Base-by-base conservation (phyloP, 2,888 invertebrate genomes). In the Tetrapedia diversipes region DNA sequence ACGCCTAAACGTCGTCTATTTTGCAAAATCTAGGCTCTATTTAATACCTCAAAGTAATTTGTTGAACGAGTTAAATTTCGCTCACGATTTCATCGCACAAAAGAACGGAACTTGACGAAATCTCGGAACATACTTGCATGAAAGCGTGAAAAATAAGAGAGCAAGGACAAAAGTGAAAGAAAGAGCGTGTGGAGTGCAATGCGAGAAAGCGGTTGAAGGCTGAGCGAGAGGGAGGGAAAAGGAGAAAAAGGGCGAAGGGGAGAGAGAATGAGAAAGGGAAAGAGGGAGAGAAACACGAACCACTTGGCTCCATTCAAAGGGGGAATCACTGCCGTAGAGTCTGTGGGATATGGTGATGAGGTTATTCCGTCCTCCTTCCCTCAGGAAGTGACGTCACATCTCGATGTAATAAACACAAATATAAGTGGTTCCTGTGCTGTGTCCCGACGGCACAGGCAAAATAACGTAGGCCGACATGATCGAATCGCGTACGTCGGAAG, bases 341-440 rank as follows among this genome's bases (percentile, higher is more conserved):
- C 80, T 83, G 79, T 84, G 87, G 88, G 84, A 83, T 83, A 85
- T 86, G 86, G 81, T 89, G 88, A 89, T 89, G 87, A 89, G 88
- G 87, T 89, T 89, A 89, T 89, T 89, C 89, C 89, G 89, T 85
- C 85, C 86, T 87, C 85, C 82, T 86, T 87, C 86, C 86, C 88
- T 83, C 86, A 82, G 89, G 88, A 88, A 86, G 82, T 89, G 89
- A 89, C 89, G 87, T 89, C 87, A 87, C 80, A 82, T 87, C 82
- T 82, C 88, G 86, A 87, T 84, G 87, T 87, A 82, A 87, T 85
- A 87, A 85, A 87, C 80, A 89, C 85, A 87, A 87, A 87, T 86
- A 88, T 84, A 83, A 89, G 83, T 79, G 74, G 84, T 85, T 85
- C 86, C 83, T 84, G 85, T 76, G 80, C 71, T 71, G 71, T 69